Conservation (phyloP, 2,888 invertebrate genomes). For the Atherix ibis region DNA sequence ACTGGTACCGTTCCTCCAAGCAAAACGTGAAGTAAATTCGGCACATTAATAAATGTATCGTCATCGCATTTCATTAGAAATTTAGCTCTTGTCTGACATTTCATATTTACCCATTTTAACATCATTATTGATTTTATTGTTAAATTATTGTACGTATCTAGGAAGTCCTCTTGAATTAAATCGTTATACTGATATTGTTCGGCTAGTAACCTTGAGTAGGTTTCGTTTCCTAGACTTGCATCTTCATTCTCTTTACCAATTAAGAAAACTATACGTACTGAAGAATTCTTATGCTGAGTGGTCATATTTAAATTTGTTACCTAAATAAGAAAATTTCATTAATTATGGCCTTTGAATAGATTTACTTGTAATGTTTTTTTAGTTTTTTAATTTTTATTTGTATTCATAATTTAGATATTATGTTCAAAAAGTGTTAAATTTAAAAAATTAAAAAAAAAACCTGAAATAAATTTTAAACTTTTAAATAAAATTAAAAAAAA, state of each 20-base stretch:
- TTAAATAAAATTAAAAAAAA: too few species aligned
- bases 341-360: too few species aligned
- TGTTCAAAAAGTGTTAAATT: too few species aligned
- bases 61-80: constrained; percentile 76
- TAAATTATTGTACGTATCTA: constrained; percentile 74
- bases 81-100: constrained; percentile 42
- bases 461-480: too few species aligned
- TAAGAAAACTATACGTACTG: constrained; percentile 25
- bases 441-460: too few species aligned
- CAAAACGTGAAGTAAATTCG: constrained; percentile 41
- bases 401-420: too few species aligned
- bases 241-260: constrained; percentile 19
- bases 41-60: constrained; percentile 70
- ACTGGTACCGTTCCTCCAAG: constrained; percentile 31
- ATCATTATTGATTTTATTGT: constrained; percentile 74
- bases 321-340: constrained; percentile 5
- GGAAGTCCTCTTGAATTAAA: constrained; percentile 67
- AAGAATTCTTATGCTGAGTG: constrained; percentile 13
- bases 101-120: constrained; percentile 60
- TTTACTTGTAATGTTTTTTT: too few species aligned
- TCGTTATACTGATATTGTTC: constrained; percentile 56
- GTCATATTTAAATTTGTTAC: constrained; percentile 8
- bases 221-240: constrained; percentile 31
- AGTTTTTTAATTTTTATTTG: too few species aligned
- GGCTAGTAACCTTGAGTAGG: constrained; percentile 44